Base-by-base conservation (phyloP, 2,888 invertebrate genomes). In the Neria commutata region DNA sequence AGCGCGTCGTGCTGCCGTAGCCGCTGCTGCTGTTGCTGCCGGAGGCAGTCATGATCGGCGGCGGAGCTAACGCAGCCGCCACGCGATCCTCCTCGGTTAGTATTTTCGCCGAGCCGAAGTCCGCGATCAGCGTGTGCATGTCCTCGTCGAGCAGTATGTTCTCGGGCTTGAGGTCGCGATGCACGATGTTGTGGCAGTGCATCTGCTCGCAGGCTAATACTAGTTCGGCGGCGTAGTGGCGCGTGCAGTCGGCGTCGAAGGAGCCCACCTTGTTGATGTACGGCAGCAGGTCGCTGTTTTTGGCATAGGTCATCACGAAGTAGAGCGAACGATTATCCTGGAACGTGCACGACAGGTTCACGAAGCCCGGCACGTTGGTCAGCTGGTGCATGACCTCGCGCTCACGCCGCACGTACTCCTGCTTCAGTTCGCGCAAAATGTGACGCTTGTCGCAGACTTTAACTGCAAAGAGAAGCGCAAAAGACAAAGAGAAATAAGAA, bases 381-480 rank as follows among this genome's bases (percentile, higher is more conserved):
- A 97, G 84, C 83, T 91, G 88, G 80, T 94, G 91, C 79, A 98
- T 85, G 24, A 95, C 94, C 77, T 97, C 95, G 80, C 95, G 96
- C 83, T 99, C 99, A 46, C 97, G 86, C 79, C 91, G 90, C 60
- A 98, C 91, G 82, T 95, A 95, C 77, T 94, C 91, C 72, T 91
- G 89, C 83, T 98, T 98, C 81, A 91, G 92, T 83, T 98, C 96
- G 67, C 91, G 87, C 70, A 96, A 87, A 69, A 99, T 96, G 82
- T 95, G 92, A 52, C 88, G 86, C 84, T 99, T 99, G 76, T 96
- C 94, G 82, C 97, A 91, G n/a, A 98, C 96, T 88, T 99, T 99
- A 78, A 98, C 94, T 92, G 87, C 55, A 88, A 74, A 25, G 16
- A 57, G 49, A 64, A 11, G 5, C n/a, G n/a, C n/a, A n/a, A 46